Evolutionary conservation across 2,113 vertebrate genomes (phyloP), one percentile per base, ranked within the genome.

Genomic region (Proteles cristata): DNA sequence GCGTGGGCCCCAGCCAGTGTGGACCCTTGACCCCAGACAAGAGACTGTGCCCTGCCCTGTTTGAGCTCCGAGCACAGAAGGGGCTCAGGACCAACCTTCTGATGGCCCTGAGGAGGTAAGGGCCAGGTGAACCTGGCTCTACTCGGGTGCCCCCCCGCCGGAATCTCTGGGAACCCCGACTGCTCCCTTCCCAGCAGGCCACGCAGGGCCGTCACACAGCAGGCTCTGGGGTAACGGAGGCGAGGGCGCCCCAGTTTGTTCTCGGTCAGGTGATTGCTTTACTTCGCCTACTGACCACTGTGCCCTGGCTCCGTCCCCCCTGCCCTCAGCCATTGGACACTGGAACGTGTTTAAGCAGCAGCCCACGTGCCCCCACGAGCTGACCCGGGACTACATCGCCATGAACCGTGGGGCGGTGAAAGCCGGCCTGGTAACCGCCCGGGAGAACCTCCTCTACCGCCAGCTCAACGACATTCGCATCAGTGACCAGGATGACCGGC

Each of bases 401-500:
- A 98, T 99, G 97, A 99, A 99, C 97, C 92, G 98, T 0, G 97
- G 98, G 3, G 99, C 99, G 0, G 97, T 99, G 58, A 98, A 97
- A 39, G 99, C 99, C 0, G 99, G 99, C 31, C 96, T 99, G 90
- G 98, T 99, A 79, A 99, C 98, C 0, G 97, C 99, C 74, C 98
- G 86, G 0, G 99, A 99, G 82, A 98, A 98, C 50, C 95, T 98
- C 55, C 98, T 99, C 12, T 99, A 99, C 98, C 99, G 99, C 4
- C 98, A 98, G 84, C 98, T 98, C 77, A 98, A 97, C 0, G 98
- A 99, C 91, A 82, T 97, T 50, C 98, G 97, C 12, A 17, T 98
- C 89, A 98, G 96, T 0, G 43, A 96, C 0, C 71, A 96, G 11
- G 97, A 96, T 0, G 85, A 90, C 31, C 12, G 81, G 39, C 83